Conservation (phyloP, 2,113 vertebrate genomes). For the Struthio camelus region DNA sequence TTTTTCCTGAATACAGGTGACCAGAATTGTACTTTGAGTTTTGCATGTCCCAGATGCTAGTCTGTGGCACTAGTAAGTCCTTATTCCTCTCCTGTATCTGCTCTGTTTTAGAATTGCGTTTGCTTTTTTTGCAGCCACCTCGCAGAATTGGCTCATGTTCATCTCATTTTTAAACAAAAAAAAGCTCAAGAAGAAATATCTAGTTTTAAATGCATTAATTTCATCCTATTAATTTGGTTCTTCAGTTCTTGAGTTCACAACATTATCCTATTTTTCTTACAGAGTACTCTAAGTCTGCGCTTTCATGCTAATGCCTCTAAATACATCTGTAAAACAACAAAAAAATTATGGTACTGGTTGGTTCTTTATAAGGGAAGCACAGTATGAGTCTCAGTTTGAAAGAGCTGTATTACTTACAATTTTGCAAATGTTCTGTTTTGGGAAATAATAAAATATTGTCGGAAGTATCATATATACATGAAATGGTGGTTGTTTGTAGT, state of each 20-base stretch:
- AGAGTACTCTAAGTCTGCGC: neutral
- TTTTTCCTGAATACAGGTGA: neutral
- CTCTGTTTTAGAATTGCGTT: neutral
- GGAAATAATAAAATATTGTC: neutral
- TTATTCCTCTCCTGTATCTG: neutral
- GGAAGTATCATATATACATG: neutral
- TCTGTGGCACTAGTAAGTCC: neutral
- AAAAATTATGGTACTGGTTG: neutral
- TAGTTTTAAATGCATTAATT: neutral
- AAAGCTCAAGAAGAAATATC: neutral
- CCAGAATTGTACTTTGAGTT: neutral
- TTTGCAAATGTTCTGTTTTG: neutral
- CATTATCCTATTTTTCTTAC: neutral
- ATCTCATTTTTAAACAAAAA: neutral
- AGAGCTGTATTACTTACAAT: neutral
- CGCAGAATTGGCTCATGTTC: neutral
- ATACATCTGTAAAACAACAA: neutral
- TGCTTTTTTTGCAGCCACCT: neutral
- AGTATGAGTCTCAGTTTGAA: neutral
- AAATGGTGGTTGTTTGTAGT: neutral
- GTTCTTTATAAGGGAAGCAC: neutral
- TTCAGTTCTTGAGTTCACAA: neutral
- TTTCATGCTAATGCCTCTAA: neutral
- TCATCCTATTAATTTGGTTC: neutral
- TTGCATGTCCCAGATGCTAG: neutral